Evolutionary conservation across 2,888 invertebrate species (phyloP).

Genomic region (Idaea aversata): DNA sequence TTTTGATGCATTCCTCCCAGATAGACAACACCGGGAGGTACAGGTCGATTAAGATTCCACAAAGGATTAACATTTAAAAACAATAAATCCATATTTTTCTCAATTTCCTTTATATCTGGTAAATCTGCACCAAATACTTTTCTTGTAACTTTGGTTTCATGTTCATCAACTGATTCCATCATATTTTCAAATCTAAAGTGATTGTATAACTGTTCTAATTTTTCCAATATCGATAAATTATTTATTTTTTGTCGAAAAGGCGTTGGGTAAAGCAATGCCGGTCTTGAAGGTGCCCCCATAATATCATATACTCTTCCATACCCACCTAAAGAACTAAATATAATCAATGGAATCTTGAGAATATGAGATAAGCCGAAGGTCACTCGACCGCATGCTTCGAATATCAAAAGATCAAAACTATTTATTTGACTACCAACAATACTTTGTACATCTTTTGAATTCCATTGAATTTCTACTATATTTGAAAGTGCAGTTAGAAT

Average conservation of each 20-base stretch:
- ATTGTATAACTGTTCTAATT: background rate
- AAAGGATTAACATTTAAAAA: constrained; percentile 59
- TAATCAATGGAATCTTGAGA: constrained; percentile 34
- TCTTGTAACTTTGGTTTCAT: constrained; percentile 18
- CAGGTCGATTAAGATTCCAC: constrained; percentile 49
- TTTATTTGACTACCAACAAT: constrained; percentile 23
- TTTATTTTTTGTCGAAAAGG: constrained; percentile 25
- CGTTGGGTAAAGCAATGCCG: constrained; percentile 40
- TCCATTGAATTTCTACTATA: constrained; percentile 27
- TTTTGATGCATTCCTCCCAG: constrained; percentile 61
- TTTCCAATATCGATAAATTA: constrained; percentile 19
- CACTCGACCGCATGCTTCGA: constrained; percentile 28
- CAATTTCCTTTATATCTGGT: constrained; percentile 32
- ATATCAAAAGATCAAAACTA: constrained; percentile 30
- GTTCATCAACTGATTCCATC: constrained; percentile 11
- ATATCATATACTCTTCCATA: constrained; percentile 24
- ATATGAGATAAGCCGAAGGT: constrained; percentile 29
- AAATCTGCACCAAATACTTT: constrained; percentile 33
- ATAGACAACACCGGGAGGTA: constrained; percentile 54
- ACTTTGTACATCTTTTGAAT: constrained; percentile 26
- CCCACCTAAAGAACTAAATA: constrained; percentile 38
- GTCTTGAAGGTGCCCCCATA: constrained; percentile 34
- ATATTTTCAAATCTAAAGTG: constrained; percentile 25
- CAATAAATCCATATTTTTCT: constrained; percentile 49
- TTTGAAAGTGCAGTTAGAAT: constrained; percentile 8